Evolutionary conservation across 2,888 invertebrate genomes (phyloP), one percentile per base, ranked within the genome.

Genomic region (Geophilus truncorum): DNA sequence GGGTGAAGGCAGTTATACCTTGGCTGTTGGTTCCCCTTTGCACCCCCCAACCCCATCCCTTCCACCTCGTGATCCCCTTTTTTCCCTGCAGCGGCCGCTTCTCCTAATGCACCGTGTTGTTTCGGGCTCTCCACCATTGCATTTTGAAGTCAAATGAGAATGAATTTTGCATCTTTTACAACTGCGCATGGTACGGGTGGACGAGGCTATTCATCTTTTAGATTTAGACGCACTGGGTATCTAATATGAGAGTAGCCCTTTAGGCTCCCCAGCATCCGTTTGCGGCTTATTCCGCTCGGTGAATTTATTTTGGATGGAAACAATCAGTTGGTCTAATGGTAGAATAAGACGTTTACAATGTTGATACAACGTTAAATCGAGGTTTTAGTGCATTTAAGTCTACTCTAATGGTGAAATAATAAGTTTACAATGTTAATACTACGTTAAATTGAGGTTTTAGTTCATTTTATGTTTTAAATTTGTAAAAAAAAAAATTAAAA

Each of bases 41-140:
- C 18, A 51, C 40, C 40, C 40, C 4, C 40, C 40, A 0, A 40
- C n/a, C n/a, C n/a, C n/a, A n/a, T n/a, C n/a, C n/a, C n/a, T n/a
- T n/a, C n/a, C n/a, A n/a, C 57, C 57, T 62, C 57, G 57, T 62
- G 57, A 62, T 62, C 57, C 57, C 57, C 57, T 62, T 62, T 62
- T 62, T 18, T 21, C 57, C 23, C 18, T 18, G 7, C 57, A 62
- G 57, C 23, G 57, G 57, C n/a, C 57, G 57, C 57, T 21, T 62
- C 57, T 62, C 6, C 21, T 62, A 62, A 62, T 62, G 57, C 57
- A 23, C 57, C 57, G 6, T 18, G 57, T 62, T 62, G 57, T 62
- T 23, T 62, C 57, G 18, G 40, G 40, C 40, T 40, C n/a, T 40
- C 40, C 15, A 12, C 57, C 57, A 62, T 62, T 62, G 57, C 57